phyloP scores from a whole-genome alignment of 2,888 invertebrate genomes.

The Camptogramma bilineatum region DNA sequence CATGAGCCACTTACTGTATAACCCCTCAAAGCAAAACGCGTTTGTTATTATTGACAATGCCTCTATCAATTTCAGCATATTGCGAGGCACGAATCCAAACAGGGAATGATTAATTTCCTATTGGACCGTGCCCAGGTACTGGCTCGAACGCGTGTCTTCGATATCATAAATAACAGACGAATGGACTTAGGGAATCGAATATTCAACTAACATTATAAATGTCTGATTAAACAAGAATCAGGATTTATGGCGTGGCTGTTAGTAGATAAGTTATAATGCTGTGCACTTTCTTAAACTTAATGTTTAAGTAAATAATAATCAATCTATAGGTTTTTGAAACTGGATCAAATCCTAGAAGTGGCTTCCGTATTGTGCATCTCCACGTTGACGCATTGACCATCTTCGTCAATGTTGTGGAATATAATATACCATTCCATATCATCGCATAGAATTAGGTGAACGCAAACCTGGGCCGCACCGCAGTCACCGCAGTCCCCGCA shows the following conservation, averaged over 20 bases:
- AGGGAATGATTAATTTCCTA: conserved; percentile 25
- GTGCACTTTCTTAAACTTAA: too few relatives aligned
- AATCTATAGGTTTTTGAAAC: too few relatives aligned
- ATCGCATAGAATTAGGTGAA: too few relatives aligned
- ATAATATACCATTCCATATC: too few relatives aligned
- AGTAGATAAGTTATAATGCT: neutral
- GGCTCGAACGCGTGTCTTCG: conserved; percentile 13
- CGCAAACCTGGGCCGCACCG: too few relatives aligned
- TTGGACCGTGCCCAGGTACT: conserved; percentile 19
- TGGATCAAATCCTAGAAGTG: too few relatives aligned
- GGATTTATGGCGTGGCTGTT: neutral
- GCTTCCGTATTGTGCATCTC: too few relatives aligned
- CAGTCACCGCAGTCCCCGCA: too few relatives aligned
- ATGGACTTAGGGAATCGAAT: neutral
- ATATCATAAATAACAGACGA: conserved; percentile 9
- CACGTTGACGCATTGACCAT: too few relatives aligned
- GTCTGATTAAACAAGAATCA: neutral
- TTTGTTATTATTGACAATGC: conserved; percentile 14
- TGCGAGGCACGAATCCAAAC: conserved; percentile 23
- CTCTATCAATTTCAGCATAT: conserved; percentile 31
- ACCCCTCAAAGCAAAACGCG: neutral
- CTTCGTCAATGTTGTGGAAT: too few relatives aligned
- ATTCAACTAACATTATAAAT: neutral
- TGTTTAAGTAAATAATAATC: too few relatives aligned
- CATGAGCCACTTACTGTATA: neutral